Percentiles rank a stretch among this genome's conserved stretches.
These are phyloP conservation scores for Sweltsa coloradensis DNA, from an alignment of 1,140 invertebrate species.

Conservation along the genomic window DNA sequence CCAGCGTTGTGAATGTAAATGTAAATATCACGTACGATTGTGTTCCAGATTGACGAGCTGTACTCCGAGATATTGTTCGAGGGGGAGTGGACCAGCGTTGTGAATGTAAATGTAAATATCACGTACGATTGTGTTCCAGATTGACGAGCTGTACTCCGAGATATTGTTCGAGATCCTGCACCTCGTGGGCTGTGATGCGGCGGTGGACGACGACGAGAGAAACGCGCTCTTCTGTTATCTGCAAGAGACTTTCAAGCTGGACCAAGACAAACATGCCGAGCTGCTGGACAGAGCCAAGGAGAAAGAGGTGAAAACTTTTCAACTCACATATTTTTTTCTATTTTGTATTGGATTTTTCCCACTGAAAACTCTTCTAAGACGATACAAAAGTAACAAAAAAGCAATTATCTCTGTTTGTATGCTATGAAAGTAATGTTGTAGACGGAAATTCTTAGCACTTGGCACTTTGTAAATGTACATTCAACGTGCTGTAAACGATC, in stretches of 20 bases:
- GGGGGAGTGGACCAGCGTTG: too few relatives aligned
- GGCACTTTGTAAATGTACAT: too few relatives aligned
- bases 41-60: too few relatives aligned
- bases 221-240: constrained; percentile 65
- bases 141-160: constrained; percentile 85
- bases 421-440: too few relatives aligned
- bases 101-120: too few relatives aligned
- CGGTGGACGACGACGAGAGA: constrained; percentile 48
- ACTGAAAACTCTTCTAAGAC: not conserved
- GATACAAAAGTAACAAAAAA: too few relatives aligned
- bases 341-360: not conserved
- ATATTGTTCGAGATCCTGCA: constrained; percentile 86
- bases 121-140: constrained; percentile 51
- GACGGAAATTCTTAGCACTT: too few relatives aligned
- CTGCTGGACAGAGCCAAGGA: constrained; percentile 51
- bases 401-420: too few relatives aligned
- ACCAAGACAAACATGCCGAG: constrained; percentile 56
- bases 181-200: constrained; percentile 72
- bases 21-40: too few relatives aligned
- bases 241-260: constrained; percentile 77
- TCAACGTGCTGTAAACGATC: too few relatives aligned
- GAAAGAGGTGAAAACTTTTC: constrained; percentile 57
- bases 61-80: too few relatives aligned
- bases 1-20: too few relatives aligned
- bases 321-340: constrained; percentile 1